Evolutionary conservation across 2,797 vertebrate genomes (phyloP).

Genomic region (Aselliscus stoliczkanus): DNA sequence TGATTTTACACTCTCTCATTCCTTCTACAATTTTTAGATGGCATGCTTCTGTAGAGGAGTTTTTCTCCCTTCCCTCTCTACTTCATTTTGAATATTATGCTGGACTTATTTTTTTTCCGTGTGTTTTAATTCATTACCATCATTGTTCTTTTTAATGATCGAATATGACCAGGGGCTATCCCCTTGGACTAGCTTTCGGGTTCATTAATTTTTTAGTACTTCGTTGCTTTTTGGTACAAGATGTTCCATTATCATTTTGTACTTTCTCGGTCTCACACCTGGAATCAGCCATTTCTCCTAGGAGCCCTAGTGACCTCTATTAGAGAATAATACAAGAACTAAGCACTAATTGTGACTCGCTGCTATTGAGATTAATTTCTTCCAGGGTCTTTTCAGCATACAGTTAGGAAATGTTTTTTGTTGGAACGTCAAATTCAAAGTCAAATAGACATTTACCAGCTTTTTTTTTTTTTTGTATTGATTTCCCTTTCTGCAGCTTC

Average conservation of each 20-base stretch:
- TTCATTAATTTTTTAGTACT: conserved; percentile 34
- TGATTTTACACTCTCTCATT: not conserved
- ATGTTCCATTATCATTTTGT: not conserved
- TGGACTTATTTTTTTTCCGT: not conserved
- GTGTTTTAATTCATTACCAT: conserved; percentile 14
- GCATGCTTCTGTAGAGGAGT: not conserved
- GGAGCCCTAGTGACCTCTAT: not conserved
- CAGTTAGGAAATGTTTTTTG: not conserved
- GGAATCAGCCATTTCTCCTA: not conserved
- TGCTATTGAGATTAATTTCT: not conserved
- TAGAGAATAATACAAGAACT: not conserved
- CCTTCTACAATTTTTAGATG: not conserved
- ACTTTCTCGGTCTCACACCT: not conserved
- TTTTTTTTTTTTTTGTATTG: not conserved
- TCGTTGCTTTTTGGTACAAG: not conserved
- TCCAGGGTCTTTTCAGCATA: not conserved
- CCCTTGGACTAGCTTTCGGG: not conserved
- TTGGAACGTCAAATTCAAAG: not conserved
- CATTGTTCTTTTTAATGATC: not conserved
- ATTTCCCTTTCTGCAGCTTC: not conserved
- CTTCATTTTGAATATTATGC: not conserved
- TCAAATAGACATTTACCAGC: not conserved
- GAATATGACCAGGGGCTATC: not conserved
- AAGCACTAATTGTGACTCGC: not conserved
- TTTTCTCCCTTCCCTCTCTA: not conserved